A percentile compares a stretch with the other conserved stretches of the same genome.
Conservation (phyloP, 2,797 vertebrate species). For the Peromyscus aztecus region DNA sequence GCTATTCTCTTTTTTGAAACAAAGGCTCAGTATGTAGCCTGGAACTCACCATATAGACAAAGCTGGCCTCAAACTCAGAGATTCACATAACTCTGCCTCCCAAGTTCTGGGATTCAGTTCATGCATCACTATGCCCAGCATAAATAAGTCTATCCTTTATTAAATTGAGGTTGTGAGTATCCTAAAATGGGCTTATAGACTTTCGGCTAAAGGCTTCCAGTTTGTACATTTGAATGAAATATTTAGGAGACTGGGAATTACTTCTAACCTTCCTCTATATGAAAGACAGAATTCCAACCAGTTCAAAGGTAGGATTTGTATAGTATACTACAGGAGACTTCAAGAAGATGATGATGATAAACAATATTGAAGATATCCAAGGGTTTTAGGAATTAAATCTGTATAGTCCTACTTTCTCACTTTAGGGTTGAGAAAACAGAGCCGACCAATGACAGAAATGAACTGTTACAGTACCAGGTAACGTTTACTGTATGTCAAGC, state of each 20-base stretch:
- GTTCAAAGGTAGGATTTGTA: background rate
- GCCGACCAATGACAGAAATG: background rate
- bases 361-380: slow-evolving; percentile 19
- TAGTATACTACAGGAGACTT: background rate
- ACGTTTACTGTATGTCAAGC: background rate
- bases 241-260: background rate
- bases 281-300: slow-evolving; percentile 5
- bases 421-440: slow-evolving; percentile 32
- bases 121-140: background rate
- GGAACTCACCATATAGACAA: background rate
- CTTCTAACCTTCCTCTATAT: background rate
- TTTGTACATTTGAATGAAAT: slow-evolving; percentile 47
- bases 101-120: background rate
- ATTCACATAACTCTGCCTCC: background rate
- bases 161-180: background rate
- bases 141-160: slow-evolving; percentile 23
- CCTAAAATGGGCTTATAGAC: slow-evolving; percentile 20
- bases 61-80: background rate
- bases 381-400: slow-evolving; percentile 54
- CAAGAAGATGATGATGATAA: slow-evolving; percentile 8
- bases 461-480: background rate
- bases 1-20: background rate
- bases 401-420: background rate
- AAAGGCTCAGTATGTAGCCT: background rate
- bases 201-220: background rate